Evolutionary conservation across 2,888 invertebrate species (phyloP).

Genomic region (Blastobasis adustella): DNA sequence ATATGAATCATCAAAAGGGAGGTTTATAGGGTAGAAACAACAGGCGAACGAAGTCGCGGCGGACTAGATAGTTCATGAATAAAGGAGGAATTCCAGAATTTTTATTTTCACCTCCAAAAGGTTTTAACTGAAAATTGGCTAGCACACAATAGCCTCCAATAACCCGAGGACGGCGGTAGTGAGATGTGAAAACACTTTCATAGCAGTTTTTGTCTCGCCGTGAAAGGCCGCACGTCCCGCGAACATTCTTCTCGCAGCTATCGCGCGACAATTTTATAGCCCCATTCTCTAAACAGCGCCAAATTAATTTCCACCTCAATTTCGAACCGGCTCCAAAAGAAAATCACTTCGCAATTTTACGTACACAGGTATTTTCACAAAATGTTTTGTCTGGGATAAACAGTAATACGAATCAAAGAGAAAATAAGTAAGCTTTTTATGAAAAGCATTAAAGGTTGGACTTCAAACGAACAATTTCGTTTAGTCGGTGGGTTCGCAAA

Average conservation of each 20-base stretch:
- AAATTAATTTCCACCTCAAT: constrained; percentile 24
- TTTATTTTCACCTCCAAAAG: too few species aligned
- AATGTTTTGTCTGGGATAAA: constrained; percentile 10
- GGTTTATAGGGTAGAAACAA: too few species aligned
- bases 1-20: too few species aligned
- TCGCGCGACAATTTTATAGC: constrained; percentile 23
- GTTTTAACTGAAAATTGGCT: too few species aligned
- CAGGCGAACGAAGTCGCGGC: too few species aligned
- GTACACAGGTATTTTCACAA: constrained; percentile 9
- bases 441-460: constrained; percentile 22
- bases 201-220: constrained; percentile 21
- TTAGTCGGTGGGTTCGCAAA: constrained; percentile 19
- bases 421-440: constrained; percentile 18
- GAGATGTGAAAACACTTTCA: constrained; percentile 9
- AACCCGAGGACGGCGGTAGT: neutral
- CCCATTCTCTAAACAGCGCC: constrained; percentile 20
- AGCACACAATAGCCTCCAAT: too few species aligned
- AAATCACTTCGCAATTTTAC: constrained; percentile 11
- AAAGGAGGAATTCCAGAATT: too few species aligned
- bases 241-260: constrained; percentile 27
- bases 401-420: constrained; percentile 7
- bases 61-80: too few species aligned
- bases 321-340: constrained; percentile 12
- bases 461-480: constrained; percentile 22
- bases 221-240: constrained; percentile 20